Evolutionary conservation across 2,113 vertebrate genomes (phyloP), one percentile per base, ranked within the genome.

Genomic region (Macrotis lagotis): DNA sequence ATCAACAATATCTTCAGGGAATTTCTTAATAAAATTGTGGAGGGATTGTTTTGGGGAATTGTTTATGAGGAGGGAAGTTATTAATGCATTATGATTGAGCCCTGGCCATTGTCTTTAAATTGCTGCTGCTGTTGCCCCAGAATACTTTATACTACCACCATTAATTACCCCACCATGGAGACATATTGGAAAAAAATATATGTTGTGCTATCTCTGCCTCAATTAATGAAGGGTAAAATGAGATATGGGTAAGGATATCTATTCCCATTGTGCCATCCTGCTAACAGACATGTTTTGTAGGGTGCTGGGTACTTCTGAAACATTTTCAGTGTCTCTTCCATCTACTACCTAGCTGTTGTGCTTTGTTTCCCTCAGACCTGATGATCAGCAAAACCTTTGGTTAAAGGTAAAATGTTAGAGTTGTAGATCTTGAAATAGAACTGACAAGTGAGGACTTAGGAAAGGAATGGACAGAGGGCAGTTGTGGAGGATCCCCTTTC

Each of bases 301-400:
- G 93, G n/a, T 50, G 28, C 92, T 94, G n/a, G 88, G 50, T 66
- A 28, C 12, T 59, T 94, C 55, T 14, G 0, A 12, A 93, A 88
- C 44, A 49, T 74, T 92, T 90, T 48, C 93, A 14, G 22, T 92
- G 37, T 53, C 53, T 91, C 66, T 88, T 93, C 51, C 89, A 0
- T 91, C 51, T 92, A 47, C n/a, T 94, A 8, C 26, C 93, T 88
- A 92, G 47, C 91, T 93, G 59, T 92, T 89, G 50, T 50, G 50
- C 88, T 94, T 94, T 48, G 92, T 90, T 51, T 55, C 59, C n/a
- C 48, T 94, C 94, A 94, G 74, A 88, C 47, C 92, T 94, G 28
- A 91, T 91, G 88, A 91, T 94, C 90, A 55, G 66, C 50, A 5
- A 44, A 74, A 44, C 83, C 31, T 95, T 91, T 91, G 28, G 91